These are phyloP conservation scores for Falco columbarius DNA, from an alignment of 2,797 vertebrate species.

Conservation along the genomic window DNA sequence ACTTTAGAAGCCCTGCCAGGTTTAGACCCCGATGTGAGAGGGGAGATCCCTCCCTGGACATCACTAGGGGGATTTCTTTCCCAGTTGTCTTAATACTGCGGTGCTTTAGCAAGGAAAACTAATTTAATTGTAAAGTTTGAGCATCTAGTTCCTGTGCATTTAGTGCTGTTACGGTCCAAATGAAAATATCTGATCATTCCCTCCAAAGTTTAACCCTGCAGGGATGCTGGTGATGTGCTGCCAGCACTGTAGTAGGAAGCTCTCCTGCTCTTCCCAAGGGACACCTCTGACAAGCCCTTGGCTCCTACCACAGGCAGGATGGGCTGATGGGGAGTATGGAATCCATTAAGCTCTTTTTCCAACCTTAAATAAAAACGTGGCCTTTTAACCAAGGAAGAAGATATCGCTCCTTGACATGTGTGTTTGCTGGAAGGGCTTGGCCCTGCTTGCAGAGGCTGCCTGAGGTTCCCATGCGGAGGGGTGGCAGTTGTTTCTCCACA, in stretches of 20 bases:
- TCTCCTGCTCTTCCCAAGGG: not conserved
- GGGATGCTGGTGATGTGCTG: not conserved
- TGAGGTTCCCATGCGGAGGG: fast-evolving
- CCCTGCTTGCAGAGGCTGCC: not conserved
- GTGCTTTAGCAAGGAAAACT: not conserved
- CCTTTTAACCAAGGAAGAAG: not conserved
- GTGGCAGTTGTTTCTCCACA: not conserved
- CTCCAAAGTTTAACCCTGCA: not conserved
- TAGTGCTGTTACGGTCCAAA: not conserved
- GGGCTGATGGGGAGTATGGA: not conserved
- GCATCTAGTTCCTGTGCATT: not conserved
- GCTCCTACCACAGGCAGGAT: not conserved
- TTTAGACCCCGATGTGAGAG: not conserved
- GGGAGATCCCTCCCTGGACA: not conserved
- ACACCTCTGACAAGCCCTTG: not conserved
- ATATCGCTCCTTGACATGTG: fast-evolving
- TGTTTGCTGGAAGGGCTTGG: not conserved
- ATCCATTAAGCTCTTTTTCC: not conserved
- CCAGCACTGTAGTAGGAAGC: not conserved
- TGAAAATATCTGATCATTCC: not conserved
- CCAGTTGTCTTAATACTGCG: not conserved
- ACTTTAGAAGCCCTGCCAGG: not conserved
- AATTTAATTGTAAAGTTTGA: not conserved
- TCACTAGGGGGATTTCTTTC: not conserved
- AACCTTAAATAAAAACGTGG: not conserved